These are phyloP conservation scores for Yponomeuta evonymella DNA, from an alignment of 2,888 invertebrate species.

Conservation along the genomic window DNA sequence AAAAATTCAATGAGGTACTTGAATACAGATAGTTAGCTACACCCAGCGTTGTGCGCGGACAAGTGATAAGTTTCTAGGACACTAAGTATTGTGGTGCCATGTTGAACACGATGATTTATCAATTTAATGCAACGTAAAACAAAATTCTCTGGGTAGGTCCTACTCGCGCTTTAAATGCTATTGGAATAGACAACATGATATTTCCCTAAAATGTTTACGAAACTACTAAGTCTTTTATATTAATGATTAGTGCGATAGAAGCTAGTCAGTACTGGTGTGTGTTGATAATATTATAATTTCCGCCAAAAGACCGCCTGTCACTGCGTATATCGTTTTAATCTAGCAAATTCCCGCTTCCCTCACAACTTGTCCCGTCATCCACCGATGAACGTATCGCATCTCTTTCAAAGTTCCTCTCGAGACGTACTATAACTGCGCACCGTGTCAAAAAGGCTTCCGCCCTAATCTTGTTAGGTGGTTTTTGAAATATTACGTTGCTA, in stretches of 20 bases:
- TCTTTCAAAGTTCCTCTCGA: constrained; percentile 1
- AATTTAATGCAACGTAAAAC: constrained; percentile 13
- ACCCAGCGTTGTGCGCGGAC: not conserved
- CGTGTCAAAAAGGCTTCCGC: constrained; percentile 43
- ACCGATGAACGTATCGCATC: constrained; percentile 1
- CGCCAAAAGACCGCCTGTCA: not conserved
- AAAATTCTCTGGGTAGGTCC: not conserved
- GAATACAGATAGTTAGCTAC: not conserved
- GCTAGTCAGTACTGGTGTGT: not conserved
- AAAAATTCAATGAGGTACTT: no score
- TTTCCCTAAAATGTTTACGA: no score
- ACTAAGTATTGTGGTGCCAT: constrained; percentile 10
- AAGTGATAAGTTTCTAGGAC: constrained; percentile 16
- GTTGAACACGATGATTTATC: constrained; percentile 15
- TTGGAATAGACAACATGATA: no score
- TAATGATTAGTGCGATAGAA: not conserved
- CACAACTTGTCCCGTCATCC: not conserved
- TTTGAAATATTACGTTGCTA: constrained; percentile 36
- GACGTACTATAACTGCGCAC: constrained; percentile 14
- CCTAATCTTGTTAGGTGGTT: constrained; percentile 44
- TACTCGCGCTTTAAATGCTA: not conserved
- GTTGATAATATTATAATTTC: not conserved
- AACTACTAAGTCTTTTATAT: no score
- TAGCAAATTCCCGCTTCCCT: not conserved
- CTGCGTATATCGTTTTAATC: not conserved